A percentile compares a stretch with the other conserved stretches of the same genome.
phyloP scores from a whole-genome alignment of 1,140 invertebrate genomes.

The Papilio xuthus region DNA sequence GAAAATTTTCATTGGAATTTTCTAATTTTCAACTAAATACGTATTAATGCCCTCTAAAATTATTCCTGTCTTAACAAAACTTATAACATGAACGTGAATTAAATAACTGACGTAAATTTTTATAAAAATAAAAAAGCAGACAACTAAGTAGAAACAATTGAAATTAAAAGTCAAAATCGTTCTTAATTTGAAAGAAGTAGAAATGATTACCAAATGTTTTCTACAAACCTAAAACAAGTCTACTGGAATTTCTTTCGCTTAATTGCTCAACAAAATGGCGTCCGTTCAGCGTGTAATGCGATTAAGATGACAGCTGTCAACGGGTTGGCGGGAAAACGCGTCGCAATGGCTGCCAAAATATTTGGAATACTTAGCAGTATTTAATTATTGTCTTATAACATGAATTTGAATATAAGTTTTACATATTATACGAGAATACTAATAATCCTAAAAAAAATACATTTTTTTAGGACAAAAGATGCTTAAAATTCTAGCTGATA shows the following conservation, averaged over 20 bases:
- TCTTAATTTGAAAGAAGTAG: not conserved
- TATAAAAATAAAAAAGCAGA: too few relatives aligned
- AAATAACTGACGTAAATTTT: too few relatives aligned
- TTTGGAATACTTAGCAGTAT: not conserved
- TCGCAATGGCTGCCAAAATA: constrained; percentile 4
- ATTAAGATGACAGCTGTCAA: constrained; percentile 34
- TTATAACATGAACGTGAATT: too few relatives aligned
- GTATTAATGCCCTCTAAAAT: too few relatives aligned
- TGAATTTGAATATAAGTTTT: not conserved
- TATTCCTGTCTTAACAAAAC: too few relatives aligned
- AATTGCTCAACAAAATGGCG: constrained; percentile 34
- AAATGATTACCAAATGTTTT: not conserved
- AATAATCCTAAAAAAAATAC: not conserved
- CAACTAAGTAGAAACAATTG: too few relatives aligned
- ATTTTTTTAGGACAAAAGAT: too few relatives aligned
- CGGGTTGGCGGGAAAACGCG: constrained; percentile 11
- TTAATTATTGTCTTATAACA: not conserved
- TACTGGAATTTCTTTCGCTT: constrained; percentile 10
- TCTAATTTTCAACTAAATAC: too few relatives aligned
- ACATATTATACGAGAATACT: not conserved
- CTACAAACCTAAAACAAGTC: constrained; percentile 1
- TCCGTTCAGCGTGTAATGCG: constrained; percentile 30
- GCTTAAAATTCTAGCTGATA: too few relatives aligned
- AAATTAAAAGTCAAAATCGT: too few relatives aligned
- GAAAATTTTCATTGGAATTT: too few relatives aligned